A percentile compares a stretch with the other conserved stretches of the same genome.
Conservation (phyloP, 2,113 vertebrate genomes). For the Neopipo cinnamomea region DNA sequence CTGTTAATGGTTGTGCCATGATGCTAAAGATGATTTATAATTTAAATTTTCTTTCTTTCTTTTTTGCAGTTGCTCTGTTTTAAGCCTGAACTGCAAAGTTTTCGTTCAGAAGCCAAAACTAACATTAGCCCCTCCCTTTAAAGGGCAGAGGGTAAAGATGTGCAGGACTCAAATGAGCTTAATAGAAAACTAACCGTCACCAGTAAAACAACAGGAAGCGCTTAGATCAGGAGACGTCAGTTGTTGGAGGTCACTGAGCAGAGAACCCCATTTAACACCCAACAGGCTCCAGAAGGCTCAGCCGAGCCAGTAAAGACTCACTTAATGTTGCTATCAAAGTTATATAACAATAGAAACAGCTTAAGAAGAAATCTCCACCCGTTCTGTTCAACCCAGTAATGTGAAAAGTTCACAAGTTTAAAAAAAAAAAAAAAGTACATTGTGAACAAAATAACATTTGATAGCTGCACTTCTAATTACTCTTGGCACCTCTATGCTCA, state of each 20-base stretch:
- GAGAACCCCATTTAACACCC: slow-evolving; percentile 68
- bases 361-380: slow-evolving; percentile 56
- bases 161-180: slow-evolving; percentile 67
- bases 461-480: neutral
- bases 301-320: slow-evolving; percentile 28
- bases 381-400: neutral
- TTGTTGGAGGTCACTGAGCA: slow-evolving; percentile 65
- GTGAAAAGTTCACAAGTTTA: slow-evolving; percentile 52
- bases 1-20: neutral
- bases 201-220: slow-evolving; percentile 64
- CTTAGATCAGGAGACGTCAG: slow-evolving; percentile 61
- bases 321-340: slow-evolving; percentile 44
- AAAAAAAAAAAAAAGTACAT: neutral
- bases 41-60: slow-evolving; percentile 25
- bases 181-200: slow-evolving; percentile 62
- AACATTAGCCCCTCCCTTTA: slow-evolving; percentile 65
- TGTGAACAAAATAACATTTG: slow-evolving; percentile 24
- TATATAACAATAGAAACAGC: slow-evolving; percentile 56
- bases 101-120: slow-evolving; percentile 64
- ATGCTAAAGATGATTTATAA: slow-evolving; percentile 34
- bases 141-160: slow-evolving; percentile 70
- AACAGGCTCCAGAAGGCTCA: slow-evolving; percentile 56
- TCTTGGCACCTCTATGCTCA: neutral
- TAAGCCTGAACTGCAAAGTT: slow-evolving; percentile 41
- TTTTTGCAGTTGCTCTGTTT: slow-evolving; percentile 1